Conservation (phyloP, 1,140 invertebrate genomes). For the Drosophila funebris region DNA sequence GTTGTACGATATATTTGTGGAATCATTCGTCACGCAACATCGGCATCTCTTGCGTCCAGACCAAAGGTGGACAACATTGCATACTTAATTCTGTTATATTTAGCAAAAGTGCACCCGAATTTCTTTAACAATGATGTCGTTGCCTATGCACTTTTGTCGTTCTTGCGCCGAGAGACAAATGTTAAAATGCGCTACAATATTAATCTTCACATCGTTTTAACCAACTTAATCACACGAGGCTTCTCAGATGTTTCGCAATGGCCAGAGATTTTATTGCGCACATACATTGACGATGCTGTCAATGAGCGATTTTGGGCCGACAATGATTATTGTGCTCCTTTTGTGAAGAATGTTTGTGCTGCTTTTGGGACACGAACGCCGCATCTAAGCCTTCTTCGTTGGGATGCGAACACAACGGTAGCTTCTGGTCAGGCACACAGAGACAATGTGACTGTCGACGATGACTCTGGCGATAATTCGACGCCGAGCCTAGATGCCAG, state of each 20-base stretch:
- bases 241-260: conserved; percentile 91
- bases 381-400: conserved; percentile 86
- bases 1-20: conserved; percentile 86
- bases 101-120: conserved; percentile 91
- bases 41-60: conserved; percentile 86
- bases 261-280: conserved; percentile 91
- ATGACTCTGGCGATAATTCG: conserved; percentile 85
- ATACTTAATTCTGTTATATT: conserved; percentile 91
- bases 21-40: conserved; percentile 87
- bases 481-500: conserved; percentile 65
- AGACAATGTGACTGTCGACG: conserved; percentile 84
- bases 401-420: conserved; percentile 85
- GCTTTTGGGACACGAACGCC: conserved; percentile 94
- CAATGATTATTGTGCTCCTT: conserved; percentile 93
- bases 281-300: conserved; percentile 97
- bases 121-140: conserved; percentile 92
- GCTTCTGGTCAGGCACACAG: conserved; percentile 72
- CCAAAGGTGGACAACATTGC: conserved; percentile 92
- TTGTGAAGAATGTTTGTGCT: conserved; percentile 95
- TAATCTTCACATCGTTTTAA: conserved; percentile 92
- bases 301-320: conserved; percentile 97
- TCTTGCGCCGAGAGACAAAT: conserved; percentile 92
- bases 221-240: conserved; percentile 93
- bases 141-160: conserved; percentile 90
- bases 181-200: conserved; percentile 87